phyloP scores from a whole-genome alignment of 2,888 invertebrate genomes.

The Andrena bucephala region DNA sequence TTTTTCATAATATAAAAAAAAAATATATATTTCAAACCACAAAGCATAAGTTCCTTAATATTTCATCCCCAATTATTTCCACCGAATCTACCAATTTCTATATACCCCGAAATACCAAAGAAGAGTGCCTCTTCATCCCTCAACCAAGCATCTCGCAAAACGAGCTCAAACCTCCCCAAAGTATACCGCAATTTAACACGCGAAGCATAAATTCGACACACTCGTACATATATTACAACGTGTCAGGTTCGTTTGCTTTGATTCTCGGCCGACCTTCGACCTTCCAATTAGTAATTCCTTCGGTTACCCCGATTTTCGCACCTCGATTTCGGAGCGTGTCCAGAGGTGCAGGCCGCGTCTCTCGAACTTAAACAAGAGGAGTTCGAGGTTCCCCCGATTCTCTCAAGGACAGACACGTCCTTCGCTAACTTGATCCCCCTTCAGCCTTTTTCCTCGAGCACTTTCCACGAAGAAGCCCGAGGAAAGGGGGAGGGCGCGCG shows the following conservation, averaged over 20 bases:
- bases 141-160: too few species aligned
- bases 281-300: background rate
- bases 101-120: too few species aligned
- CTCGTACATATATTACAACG: background rate
- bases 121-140: too few species aligned
- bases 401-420: constrained; percentile 66
- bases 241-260: background rate
- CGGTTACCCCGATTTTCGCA: background rate
- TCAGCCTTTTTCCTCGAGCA: constrained; percentile 55
- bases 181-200: background rate
- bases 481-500: background rate
- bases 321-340: background rate
- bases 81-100: too few species aligned
- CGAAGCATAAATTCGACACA: background rate
- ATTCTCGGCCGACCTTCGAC: background rate
- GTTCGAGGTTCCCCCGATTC: constrained; percentile 45
- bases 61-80: too few species aligned
- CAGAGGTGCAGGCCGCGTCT: background rate
- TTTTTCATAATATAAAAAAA: too few species aligned
- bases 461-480: constrained; percentile 34
- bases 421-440: constrained; percentile 59
- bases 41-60: too few species aligned
- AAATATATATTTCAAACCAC: too few species aligned
- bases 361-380: constrained; percentile 25
- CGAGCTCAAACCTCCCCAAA: background rate